Percentiles rank a stretch among this genome's conserved stretches.
These are phyloP conservation scores for Nephrotoma flavescens DNA, from an alignment of 2,888 invertebrate genomes.

Conservation along the genomic window DNA sequence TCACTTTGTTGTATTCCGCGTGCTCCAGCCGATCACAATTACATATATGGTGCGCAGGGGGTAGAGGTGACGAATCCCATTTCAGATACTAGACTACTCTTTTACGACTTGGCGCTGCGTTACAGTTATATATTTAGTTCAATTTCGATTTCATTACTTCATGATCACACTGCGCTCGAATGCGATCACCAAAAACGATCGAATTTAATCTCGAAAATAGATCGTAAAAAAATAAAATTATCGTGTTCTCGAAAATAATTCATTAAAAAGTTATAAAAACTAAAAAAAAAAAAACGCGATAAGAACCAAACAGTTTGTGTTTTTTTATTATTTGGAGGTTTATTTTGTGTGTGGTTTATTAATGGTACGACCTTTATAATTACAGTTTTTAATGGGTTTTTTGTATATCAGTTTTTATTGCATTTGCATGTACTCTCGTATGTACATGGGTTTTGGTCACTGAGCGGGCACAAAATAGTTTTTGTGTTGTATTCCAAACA, in stretches of 20 bases:
- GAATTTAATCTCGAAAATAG: neutral
- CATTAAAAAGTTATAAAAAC: neutral
- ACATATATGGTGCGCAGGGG: neutral
- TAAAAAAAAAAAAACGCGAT: neutral
- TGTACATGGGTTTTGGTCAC: neutral
- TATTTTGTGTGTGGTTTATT: neutral
- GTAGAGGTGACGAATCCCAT: neutral
- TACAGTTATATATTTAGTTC: neutral
- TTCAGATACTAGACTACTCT: neutral
- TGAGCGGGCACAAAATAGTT: neutral
- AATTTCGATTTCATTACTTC: neutral
- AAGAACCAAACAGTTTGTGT: neutral
- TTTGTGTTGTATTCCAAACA: neutral
- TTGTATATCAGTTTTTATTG: neutral
- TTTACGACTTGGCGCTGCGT: neutral
- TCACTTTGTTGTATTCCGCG: neutral
- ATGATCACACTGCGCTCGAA: too few relatives aligned
- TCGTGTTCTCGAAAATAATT: neutral
- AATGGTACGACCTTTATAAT: neutral
- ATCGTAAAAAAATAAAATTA: neutral
- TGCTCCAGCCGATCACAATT: neutral
- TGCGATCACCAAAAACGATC: neutral
- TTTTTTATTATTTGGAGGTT: neutral
- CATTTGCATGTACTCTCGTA: neutral
- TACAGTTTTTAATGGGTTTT: neutral